These are phyloP conservation scores for Drosophila aldrichi DNA, from an alignment of 2,888 invertebrate species.

Conservation along the genomic window DNA sequence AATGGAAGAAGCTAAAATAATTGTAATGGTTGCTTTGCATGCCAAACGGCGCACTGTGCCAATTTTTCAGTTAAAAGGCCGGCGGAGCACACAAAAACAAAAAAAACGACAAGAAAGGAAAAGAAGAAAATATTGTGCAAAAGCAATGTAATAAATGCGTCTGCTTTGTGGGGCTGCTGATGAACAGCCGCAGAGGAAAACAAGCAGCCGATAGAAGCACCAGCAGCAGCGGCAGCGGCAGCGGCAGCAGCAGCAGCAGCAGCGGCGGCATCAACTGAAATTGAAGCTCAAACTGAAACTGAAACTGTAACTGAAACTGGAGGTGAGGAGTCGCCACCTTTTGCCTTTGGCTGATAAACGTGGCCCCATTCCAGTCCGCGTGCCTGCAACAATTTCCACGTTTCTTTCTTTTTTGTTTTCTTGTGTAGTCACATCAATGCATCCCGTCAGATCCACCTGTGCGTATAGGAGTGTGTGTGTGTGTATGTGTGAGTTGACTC, in stretches of 20 bases:
- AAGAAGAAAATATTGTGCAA: conserved; percentile 42
- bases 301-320: conserved; percentile 35
- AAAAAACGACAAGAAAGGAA: conserved; percentile 34
- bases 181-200: conserved; percentile 70
- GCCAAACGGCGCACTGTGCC: conserved; percentile 74
- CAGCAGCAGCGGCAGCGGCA: neutral
- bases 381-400: conserved; percentile 52
- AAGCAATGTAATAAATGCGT: conserved; percentile 78
- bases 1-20: conserved; percentile 39
- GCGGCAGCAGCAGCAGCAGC: neutral
- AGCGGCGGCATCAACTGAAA: conserved; percentile 14
- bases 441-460: conserved; percentile 50
- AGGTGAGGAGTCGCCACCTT: conserved; percentile 25
- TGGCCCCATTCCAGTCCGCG: conserved; percentile 9
- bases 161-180: conserved; percentile 65
- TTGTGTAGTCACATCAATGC: conserved; percentile 60
- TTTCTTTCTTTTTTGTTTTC: conserved; percentile 13
- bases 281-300: conserved; percentile 26
- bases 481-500: conserved; percentile 16
- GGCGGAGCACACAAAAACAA: conserved; percentile 12
- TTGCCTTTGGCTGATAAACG: conserved; percentile 69
- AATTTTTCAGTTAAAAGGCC: conserved; percentile 78
- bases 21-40: conserved; percentile 76
- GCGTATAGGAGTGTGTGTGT: neutral
- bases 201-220: conserved; percentile 43